Percentiles rank a stretch among this genome's conserved stretches.
Evolutionary conservation across 2,113 vertebrate species (phyloP).

Genomic region (Mormoops blainvillei): DNA sequence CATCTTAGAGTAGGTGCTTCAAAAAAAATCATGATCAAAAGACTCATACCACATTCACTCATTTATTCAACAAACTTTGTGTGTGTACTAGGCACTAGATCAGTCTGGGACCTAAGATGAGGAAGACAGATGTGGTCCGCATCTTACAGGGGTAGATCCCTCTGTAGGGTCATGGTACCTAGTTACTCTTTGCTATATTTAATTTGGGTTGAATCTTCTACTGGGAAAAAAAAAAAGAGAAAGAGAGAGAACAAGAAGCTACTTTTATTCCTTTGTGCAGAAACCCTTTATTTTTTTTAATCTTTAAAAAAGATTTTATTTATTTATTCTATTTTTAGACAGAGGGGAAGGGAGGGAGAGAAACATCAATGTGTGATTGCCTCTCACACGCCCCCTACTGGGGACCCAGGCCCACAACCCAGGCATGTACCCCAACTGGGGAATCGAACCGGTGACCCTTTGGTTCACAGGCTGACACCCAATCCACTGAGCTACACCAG

Average conservation of each 20-base stretch:
- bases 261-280: not conserved
- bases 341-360: no score
- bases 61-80: not conserved
- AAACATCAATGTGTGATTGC: no score
- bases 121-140: rapidly evolving
- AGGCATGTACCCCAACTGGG: no score
- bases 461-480: no score
- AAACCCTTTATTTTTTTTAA: not conserved
- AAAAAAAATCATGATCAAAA: not conserved
- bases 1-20: not conserved
- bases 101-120: not conserved
- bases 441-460: no score
- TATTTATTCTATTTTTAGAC: no score
- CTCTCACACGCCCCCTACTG: no score
- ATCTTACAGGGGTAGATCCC: not conserved
- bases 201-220: not conserved
- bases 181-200: not conserved
- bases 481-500: no score
- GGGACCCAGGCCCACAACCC: no score
- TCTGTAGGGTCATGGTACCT: rapidly evolving
- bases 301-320: no score
- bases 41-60: not conserved
- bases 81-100: not conserved
- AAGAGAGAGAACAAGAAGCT: not conserved
- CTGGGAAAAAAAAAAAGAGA: not conserved